Evolutionary conservation across 1,140 invertebrate genomes (phyloP).

Genomic region (Drosophila arawakana): DNA sequence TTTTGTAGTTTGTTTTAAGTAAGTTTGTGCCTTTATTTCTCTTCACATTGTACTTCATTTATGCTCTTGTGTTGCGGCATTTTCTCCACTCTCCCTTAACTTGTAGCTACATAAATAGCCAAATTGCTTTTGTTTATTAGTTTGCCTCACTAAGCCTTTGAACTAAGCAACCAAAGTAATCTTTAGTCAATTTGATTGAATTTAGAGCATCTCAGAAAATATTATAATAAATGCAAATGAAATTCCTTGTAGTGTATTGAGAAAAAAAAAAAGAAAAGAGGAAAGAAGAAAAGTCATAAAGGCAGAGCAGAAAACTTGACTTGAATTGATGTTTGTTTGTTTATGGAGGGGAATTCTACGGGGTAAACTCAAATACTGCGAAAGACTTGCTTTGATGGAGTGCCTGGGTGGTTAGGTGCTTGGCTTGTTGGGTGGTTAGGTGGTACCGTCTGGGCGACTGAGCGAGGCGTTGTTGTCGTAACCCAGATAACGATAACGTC

Average conservation of each 20-base stretch:
- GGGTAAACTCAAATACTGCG: slow-evolving; percentile 14
- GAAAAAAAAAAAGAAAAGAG: no score
- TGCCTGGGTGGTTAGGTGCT: not conserved
- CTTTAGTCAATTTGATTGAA: slow-evolving; percentile 7
- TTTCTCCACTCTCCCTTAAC: slow-evolving; percentile 8
- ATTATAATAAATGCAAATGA: slow-evolving; percentile 28
- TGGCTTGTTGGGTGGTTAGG: not conserved
- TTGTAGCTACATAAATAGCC: slow-evolving; percentile 9
- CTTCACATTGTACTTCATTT: slow-evolving; percentile 30
- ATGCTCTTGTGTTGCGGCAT: slow-evolving; percentile 29
- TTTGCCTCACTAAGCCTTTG: slow-evolving; percentile 21
- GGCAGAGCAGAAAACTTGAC: slow-evolving; percentile 14
- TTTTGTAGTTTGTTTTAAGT: slow-evolving; percentile 41
- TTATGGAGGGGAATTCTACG: not conserved
- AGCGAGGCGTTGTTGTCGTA: slow-evolving; percentile 32
- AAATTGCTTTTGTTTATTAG: slow-evolving; percentile 28
- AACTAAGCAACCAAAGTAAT: slow-evolving; percentile 6
- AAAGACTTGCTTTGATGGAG: slow-evolving; percentile 15
- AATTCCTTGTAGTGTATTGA: slow-evolving; percentile 11
- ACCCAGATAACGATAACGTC: slow-evolving; percentile 42
- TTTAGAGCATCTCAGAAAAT: not conserved
- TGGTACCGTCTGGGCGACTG: slow-evolving; percentile 1
- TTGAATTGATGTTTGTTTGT: slow-evolving; percentile 21
- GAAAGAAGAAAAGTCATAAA: slow-evolving; percentile 9
- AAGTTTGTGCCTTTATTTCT: slow-evolving; percentile 27